Evolutionary conservation across 2,888 invertebrate genomes (phyloP).

Genomic region (Plagodis dolabraria): DNA sequence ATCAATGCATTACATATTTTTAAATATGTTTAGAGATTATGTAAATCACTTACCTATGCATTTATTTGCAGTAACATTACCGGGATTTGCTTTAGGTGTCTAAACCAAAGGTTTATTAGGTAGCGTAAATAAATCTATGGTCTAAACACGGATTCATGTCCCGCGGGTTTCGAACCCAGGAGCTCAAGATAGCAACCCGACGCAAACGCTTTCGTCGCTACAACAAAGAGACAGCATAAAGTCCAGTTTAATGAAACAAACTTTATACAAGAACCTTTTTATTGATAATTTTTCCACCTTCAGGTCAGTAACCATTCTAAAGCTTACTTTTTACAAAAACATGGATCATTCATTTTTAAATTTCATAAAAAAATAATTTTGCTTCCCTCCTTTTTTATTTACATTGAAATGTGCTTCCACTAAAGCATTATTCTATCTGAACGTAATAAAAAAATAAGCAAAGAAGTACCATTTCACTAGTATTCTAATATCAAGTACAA

Average conservation of each 20-base stretch:
- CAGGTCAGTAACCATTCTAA: slow-evolving; percentile 48
- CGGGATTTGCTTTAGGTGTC: too few relatives aligned
- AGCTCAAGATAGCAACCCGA: too few relatives aligned
- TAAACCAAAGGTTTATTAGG: too few relatives aligned
- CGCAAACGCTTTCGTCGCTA: too few relatives aligned
- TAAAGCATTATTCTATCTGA: slow-evolving; percentile 19
- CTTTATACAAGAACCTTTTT: slow-evolving; percentile 56
- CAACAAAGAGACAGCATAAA: too few relatives aligned
- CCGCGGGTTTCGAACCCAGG: too few relatives aligned
- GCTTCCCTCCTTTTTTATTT: slow-evolving; percentile 69
- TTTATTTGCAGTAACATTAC: too few relatives aligned
- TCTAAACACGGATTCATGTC: too few relatives aligned
- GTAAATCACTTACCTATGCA: too few relatives aligned
- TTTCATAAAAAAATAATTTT: slow-evolving; percentile 75
- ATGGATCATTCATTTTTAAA: slow-evolving; percentile 26
- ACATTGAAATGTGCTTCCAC: slow-evolving; percentile 47
- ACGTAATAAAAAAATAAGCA: slow-evolving; percentile 24
- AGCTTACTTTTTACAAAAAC: slow-evolving; percentile 55
- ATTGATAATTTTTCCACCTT: slow-evolving; percentile 66
- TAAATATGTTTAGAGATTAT: too few relatives aligned
- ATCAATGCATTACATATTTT: too few relatives aligned
- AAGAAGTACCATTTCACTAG: slow-evolving; percentile 37
- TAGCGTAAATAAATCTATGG: too few relatives aligned
- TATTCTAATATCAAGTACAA: slow-evolving; percentile 65
- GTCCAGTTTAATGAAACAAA: slow-evolving; percentile 26